Conservation (phyloP, 2,888 invertebrate species). For the Athalia cordata region DNA sequence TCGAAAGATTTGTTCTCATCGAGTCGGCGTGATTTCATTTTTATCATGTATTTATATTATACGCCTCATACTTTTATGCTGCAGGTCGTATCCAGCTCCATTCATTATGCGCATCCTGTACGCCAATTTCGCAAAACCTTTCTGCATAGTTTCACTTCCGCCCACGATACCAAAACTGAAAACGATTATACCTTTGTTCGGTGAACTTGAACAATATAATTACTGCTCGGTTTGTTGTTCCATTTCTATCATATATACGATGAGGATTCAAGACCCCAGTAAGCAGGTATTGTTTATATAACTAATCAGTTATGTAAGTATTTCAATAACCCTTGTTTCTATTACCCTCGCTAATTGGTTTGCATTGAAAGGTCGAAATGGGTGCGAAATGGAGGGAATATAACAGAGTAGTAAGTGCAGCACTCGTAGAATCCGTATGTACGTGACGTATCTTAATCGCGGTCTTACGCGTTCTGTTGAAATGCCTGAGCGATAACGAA, state of each 20-base stretch:
- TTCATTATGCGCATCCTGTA: too few species aligned
- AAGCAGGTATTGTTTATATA: not conserved
- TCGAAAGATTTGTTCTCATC: slow-evolving; percentile 22
- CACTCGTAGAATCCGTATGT: slow-evolving; percentile 21
- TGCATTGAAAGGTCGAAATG: slow-evolving; percentile 17
- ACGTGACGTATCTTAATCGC: slow-evolving; percentile 44
- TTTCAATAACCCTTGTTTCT: not conserved
- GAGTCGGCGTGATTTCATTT: not conserved
- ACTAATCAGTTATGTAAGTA: not conserved
- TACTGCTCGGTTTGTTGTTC: too few species aligned
- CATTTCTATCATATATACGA: too few species aligned
- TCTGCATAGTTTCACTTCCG: too few species aligned
- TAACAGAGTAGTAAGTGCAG: not conserved
- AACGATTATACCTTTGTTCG: too few species aligned
- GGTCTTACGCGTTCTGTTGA: slow-evolving; percentile 42
- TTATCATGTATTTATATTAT: not conserved
- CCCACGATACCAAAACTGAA: too few species aligned
- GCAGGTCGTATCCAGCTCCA: not conserved
- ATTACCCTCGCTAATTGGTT: slow-evolving; percentile 20
- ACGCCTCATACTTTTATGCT: not conserved
- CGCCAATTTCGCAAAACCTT: too few species aligned
- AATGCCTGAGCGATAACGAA: slow-evolving; percentile 19
- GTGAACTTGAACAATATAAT: too few species aligned
- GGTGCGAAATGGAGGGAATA: not conserved
- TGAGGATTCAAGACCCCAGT: too few species aligned